Base-by-base conservation (phyloP, 92 coral and sea anemone genomes). In the Phenganax marumi region DNA sequence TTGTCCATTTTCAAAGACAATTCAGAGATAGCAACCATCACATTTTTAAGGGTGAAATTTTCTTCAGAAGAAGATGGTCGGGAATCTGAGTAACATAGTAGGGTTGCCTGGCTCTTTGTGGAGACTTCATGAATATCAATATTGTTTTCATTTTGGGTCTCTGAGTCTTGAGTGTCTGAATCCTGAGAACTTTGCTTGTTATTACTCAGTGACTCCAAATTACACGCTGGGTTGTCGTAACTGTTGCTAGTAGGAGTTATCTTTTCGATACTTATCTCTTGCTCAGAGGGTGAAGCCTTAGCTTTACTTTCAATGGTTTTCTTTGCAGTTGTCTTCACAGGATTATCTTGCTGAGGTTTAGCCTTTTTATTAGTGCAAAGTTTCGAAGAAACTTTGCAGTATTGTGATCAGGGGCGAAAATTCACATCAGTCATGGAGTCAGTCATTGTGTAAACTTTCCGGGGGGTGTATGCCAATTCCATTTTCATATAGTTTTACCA, bases 1-100 rank as follows among this genome's bases (percentile, higher is more conserved):
- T 61, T 57, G 75, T 79, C 84, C 52, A 79, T 71, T 62, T 79
- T 79, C 47, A 62, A n/a, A 57, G 84, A 79, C 65, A 79, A 79
- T 54, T 71, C 51, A 58, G 84, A 79, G 17, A 79, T 79, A 71
- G 84, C 84, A 62, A 33, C 84, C 70, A 64, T 64, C 50, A 79
- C 75, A 43, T 79, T 62, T 71, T 79, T 47, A 52, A 79, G 84
- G 33, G 73, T 79, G 18, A 78, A 8, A n/a, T 10, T 12, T 54
- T 60, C 66, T 60, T 19, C 22, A 11, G 47, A 64, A 64, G 70
- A 23, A 25, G 23, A 6, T 64, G 47, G 33, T 33, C 22, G 66
- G 22, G 48, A 49, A 0, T 16, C 14, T 23, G 70, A 64, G 8
- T 64, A 64, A 64, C 48, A 23, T 64, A 64, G 70, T 3, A 64